A percentile compares a stretch with the other conserved stretches of the same genome.
Evolutionary conservation across 1,140 invertebrate species (phyloP).

Genomic region (Eriocheir sinensis): DNA sequence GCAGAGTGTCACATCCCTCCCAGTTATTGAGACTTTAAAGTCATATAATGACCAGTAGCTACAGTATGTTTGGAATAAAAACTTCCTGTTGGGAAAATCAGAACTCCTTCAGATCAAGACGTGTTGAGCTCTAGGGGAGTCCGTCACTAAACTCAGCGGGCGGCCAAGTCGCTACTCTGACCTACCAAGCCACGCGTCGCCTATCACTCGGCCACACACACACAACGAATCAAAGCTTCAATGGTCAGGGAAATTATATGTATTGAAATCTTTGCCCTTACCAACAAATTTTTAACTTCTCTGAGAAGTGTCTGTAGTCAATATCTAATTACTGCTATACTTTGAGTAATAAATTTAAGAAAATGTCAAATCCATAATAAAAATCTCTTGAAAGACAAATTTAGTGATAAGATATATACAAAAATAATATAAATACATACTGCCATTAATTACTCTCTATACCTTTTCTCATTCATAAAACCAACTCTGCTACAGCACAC

Average conservation of each 20-base stretch:
- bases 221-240: neutral
- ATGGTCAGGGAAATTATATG: neutral
- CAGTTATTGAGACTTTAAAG: neutral
- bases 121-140: neutral
- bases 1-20: conserved; percentile 19
- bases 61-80: neutral
- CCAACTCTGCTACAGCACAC: neutral
- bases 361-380: neutral
- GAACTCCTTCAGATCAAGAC: neutral
- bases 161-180: neutral
- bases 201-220: neutral
- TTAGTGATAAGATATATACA: neutral
- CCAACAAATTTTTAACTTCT: neutral
- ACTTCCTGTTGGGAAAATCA: neutral
- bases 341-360: neutral
- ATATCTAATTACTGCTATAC: neutral
- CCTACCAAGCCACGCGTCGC: neutral
- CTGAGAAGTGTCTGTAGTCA: neutral
- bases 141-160: neutral
- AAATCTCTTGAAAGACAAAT: neutral
- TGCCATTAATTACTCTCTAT: neutral
- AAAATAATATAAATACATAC: conserved; percentile 27
- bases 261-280: neutral
- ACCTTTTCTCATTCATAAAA: neutral
- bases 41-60: conserved; percentile 5